These are phyloP conservation scores for Mactromeris polynyma DNA, from an alignment of 2,888 invertebrate genomes.

Conservation along the genomic window DNA sequence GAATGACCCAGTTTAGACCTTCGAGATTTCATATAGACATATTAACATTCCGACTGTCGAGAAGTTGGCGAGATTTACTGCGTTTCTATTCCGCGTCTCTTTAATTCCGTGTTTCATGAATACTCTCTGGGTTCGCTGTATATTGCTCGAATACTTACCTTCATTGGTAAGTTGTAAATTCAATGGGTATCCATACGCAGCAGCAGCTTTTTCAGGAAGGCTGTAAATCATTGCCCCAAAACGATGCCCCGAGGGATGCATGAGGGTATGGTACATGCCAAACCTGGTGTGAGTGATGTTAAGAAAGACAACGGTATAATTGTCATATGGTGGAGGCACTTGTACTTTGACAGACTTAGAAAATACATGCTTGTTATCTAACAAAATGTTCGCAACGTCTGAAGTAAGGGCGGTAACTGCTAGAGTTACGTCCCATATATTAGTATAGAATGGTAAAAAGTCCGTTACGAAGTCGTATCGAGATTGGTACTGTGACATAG, in stretches of 20 bases:
- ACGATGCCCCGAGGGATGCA: background rate
- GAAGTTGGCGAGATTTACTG: too few relatives aligned
- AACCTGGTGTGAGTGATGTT: background rate
- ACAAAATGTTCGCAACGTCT: background rate
- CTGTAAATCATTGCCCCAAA: slow-evolving; percentile 27
- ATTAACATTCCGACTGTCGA: too few relatives aligned
- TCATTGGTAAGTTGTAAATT: background rate
- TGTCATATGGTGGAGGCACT: slow-evolving; percentile 21
- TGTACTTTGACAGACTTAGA: background rate
- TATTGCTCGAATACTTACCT: too few relatives aligned
- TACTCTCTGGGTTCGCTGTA: too few relatives aligned
- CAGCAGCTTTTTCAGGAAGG: background rate
- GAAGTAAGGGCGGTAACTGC: background rate
- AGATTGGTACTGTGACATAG: slow-evolving; percentile 26
- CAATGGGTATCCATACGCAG: slow-evolving; percentile 25
- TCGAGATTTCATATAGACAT: too few relatives aligned
- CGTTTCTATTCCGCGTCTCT: too few relatives aligned
- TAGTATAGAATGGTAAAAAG: background rate
- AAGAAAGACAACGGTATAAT: background rate
- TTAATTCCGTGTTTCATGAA: too few relatives aligned
- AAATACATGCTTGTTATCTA: background rate
- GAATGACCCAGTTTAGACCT: too few relatives aligned
- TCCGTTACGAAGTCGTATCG: slow-evolving; percentile 29
- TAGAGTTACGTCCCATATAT: slow-evolving; percentile 15
- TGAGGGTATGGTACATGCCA: background rate